Conservation (phyloP, 2,113 vertebrate species). For the Hydropotes inermis region DNA sequence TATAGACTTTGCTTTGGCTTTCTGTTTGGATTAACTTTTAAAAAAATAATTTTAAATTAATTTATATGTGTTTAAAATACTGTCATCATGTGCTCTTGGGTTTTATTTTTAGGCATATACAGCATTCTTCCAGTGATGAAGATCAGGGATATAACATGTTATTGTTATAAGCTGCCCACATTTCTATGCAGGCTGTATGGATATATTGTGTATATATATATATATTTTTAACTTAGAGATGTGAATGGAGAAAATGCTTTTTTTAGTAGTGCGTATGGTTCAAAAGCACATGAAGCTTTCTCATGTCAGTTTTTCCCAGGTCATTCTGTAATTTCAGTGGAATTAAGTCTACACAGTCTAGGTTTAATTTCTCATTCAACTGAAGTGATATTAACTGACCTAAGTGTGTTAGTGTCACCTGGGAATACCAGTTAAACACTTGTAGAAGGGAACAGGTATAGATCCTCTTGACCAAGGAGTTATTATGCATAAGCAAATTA, state of each 20-base stretch:
- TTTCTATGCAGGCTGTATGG: background rate
- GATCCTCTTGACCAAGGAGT: background rate
- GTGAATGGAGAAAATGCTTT: background rate
- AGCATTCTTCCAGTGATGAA: background rate
- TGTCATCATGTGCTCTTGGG: background rate
- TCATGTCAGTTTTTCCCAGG: background rate
- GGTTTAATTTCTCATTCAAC: background rate
- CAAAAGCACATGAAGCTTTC: slow-evolving; percentile 18
- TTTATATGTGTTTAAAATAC: slow-evolving; percentile 6
- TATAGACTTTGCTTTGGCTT: background rate
- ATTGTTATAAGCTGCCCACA: background rate
- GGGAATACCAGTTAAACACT: background rate
- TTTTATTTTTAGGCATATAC: background rate
- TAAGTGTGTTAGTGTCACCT: background rate
- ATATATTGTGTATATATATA: background rate
- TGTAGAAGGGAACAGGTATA: background rate
- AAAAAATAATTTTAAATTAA: background rate
- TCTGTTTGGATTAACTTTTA: slow-evolving; percentile 5
- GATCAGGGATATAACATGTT: background rate
- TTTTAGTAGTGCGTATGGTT: slow-evolving; percentile 28
- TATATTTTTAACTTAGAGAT: background rate
- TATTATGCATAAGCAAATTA: background rate
- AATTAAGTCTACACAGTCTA: background rate
- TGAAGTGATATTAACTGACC: background rate
- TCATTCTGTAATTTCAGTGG: slow-evolving; percentile 1